A percentile compares a stretch with the other conserved stretches of the same genome.
Conservation (phyloP, 2,113 vertebrate species). For the Emydura subglobosa region DNA sequence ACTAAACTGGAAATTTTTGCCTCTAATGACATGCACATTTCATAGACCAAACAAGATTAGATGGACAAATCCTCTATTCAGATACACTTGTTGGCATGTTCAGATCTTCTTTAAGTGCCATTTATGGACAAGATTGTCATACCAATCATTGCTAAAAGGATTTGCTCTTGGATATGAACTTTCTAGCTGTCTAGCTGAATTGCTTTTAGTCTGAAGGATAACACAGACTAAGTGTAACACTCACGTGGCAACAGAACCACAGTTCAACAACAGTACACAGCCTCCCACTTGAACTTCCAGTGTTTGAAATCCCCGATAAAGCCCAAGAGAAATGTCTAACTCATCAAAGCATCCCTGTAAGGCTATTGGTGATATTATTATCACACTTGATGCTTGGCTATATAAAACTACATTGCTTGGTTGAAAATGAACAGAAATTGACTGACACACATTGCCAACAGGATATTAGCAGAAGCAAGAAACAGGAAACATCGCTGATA, state of each 20-base stretch:
- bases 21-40: not conserved
- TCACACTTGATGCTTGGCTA: not conserved
- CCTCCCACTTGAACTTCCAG: not conserved
- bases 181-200: not conserved
- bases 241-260: not conserved
- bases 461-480: not conserved
- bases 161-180: not conserved
- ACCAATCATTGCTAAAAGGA: not conserved
- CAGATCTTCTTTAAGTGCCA: not conserved
- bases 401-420: not conserved
- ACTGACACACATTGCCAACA: not conserved
- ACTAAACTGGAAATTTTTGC: rapidly evolving
- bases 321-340: not conserved
- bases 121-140: not conserved
- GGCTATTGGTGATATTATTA: constrained; percentile 3
- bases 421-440: not conserved
- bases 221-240: not conserved
- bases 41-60: not conserved
- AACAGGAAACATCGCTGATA: not conserved
- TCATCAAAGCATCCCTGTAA: not conserved
- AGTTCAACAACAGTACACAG: not conserved
- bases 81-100: not conserved
- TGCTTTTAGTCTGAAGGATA: not conserved
- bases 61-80: not conserved
- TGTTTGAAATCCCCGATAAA: not conserved